These are phyloP conservation scores for Psittacula echo DNA, from an alignment of 2,797 vertebrate species.

Conservation along the genomic window DNA sequence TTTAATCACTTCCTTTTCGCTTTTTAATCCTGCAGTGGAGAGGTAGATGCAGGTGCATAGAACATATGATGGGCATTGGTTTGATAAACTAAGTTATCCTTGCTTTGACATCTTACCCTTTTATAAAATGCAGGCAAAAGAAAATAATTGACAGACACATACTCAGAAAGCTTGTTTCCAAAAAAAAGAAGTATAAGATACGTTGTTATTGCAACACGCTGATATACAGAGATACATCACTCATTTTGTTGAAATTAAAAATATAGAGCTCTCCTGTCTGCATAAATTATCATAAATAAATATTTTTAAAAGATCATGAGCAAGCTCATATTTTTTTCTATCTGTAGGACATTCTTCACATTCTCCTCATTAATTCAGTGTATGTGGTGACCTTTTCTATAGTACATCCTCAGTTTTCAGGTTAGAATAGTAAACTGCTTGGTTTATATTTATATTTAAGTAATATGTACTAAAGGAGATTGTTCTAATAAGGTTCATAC, in stretches of 20 bases:
- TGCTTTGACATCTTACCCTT: not conserved
- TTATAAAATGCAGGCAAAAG: not conserved
- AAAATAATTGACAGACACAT: not conserved
- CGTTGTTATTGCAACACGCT: not conserved
- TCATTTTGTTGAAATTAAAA: slow-evolving; percentile 24
- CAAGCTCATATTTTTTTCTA: not conserved
- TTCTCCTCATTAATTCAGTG: not conserved
- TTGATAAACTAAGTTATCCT: not conserved
- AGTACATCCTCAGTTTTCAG: not conserved
- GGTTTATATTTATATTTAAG: not conserved
- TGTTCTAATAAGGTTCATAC: not conserved
- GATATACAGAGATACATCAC: not conserved
- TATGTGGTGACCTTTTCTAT: not conserved
- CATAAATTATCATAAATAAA: slow-evolving; percentile 27
- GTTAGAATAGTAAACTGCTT: not conserved
- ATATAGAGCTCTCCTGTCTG: not conserved
- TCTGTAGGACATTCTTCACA: not conserved
- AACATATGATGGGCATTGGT: not conserved
- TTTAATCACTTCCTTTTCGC: not conserved
- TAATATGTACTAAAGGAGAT: not conserved
- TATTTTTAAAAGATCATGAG: not conserved
- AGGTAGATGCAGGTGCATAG: not conserved
- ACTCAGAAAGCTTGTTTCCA: not conserved
- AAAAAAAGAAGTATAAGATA: not conserved
- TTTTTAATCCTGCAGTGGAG: not conserved